These are phyloP conservation scores for Drosophila suzukii DNA, from an alignment of 1,140 invertebrate genomes.

Conservation along the genomic window DNA sequence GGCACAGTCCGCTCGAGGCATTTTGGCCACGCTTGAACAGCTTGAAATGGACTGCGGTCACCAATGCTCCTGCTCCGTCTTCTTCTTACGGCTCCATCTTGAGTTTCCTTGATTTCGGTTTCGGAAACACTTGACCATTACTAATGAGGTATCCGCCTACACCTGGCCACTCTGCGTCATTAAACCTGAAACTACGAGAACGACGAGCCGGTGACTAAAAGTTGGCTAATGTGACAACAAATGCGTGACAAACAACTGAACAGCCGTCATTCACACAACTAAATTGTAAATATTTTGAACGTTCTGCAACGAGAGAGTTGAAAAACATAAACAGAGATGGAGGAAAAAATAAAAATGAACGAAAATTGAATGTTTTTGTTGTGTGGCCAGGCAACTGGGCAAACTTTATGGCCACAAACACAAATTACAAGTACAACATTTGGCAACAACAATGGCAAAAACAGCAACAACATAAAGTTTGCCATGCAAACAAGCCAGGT, in stretches of 20 bases:
- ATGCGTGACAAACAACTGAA: constrained; percentile 57
- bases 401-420: constrained; percentile 80
- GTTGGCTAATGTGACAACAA: constrained; percentile 67
- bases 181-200: constrained; percentile 30
- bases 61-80: constrained; percentile 6
- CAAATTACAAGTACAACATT: constrained; percentile 74
- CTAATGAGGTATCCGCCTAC: constrained; percentile 41
- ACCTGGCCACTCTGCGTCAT: constrained; percentile 42
- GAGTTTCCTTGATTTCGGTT: constrained; percentile 38
- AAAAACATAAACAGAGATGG: constrained; percentile 41
- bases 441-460: constrained; percentile 42
- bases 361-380: constrained; percentile 73
- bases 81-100: constrained; percentile 9
- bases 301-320: constrained; percentile 29
- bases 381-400: constrained; percentile 38
- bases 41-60: constrained; percentile 36
- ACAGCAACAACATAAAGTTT: constrained; percentile 61
- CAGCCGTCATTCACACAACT: constrained; percentile 34
- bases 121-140: constrained; percentile 15
- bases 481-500: constrained; percentile 66
- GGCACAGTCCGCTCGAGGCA: background rate
- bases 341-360: constrained; percentile 13
- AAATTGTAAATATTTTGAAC: constrained; percentile 73
- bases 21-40: constrained; percentile 40
- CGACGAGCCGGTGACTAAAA: constrained; percentile 18